Base-by-base conservation (phyloP, 2,888 invertebrate species). In the Lasioglossum figueresi region DNA sequence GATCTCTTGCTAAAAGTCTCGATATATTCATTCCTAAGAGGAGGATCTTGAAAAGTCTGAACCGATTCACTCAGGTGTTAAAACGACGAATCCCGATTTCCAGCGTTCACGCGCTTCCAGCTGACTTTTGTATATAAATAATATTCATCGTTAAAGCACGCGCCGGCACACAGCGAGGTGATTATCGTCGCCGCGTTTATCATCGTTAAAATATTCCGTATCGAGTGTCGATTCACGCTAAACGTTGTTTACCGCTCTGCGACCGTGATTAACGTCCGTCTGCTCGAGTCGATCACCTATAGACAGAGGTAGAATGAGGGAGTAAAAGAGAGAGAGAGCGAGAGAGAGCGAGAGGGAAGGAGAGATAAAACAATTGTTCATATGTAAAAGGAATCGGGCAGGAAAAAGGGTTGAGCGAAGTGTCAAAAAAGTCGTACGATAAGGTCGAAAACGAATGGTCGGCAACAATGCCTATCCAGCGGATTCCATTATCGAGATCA, bases 151-250 rank as follows among this genome's bases (percentile, higher is more conserved):
- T 56, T 79, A 71, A 34, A 74, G 40, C 37, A 66, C 12, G 40
- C 48, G 31, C 16, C 48, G 19, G 74, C 12, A 27, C 48, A 31
- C 31, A 48, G 23, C 59, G 59, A 37, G 34, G 52, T 79, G 73
- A 80, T 85, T 85, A 79, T 63, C 75, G 63, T 14, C 27, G 66
- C 75, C 76, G 43, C 76, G 73, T 86, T 86, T 82, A 66, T 86
- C 82, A 75, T 86, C 86, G 82, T 86, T 82, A 79, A 86, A 85
- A 80, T 80, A 85, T 73, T 86, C 78, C 52, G 71, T 75, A 63
- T 74, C 86, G 86, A 68, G 63, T 66, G 70, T 71, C 76, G 79
- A 86, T 86, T 74, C 76, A 43, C 56, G 74, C 82, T 79, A 76
- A 86, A 70, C 79, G 70, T 79, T 82, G 79, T 86, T 82, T 86